These are phyloP conservation scores for Sebastiscus albofasciatus DNA, from an alignment of 2,797 vertebrate genomes.

Conservation along the genomic window DNA sequence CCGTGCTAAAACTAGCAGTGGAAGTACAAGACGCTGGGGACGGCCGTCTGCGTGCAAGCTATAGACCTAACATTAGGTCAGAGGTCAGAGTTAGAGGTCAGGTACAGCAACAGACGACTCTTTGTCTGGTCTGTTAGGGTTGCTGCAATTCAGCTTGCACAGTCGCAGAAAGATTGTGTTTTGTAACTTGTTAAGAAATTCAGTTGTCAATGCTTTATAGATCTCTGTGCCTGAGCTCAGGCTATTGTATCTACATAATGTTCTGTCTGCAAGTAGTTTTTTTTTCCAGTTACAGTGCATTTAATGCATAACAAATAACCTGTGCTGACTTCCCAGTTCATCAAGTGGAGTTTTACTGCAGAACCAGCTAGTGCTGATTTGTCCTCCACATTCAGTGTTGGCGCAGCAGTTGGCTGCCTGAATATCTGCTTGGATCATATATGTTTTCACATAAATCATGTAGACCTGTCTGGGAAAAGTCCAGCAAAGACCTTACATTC, in stretches of 20 bases:
- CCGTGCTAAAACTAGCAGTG: conserved; percentile 75
- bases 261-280: not conserved
- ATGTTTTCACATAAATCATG: not conserved
- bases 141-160: not conserved
- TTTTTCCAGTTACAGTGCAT: not conserved
- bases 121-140: conserved; percentile 37
- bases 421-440: conserved; percentile 2
- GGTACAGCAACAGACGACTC: conserved; percentile 34
- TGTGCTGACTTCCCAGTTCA: not conserved
- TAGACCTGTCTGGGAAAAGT: not conserved
- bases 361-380: not conserved
- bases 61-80: conserved; percentile 35
- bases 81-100: conserved; percentile 40
- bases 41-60: conserved; percentile 49
- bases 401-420: not conserved
- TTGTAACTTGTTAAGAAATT: not conserved
- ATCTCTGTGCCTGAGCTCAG: not conserved
- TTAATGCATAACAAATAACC: not conserved
- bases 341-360: not conserved
- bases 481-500: not conserved
- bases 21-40: conserved; percentile 61
- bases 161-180: not conserved
- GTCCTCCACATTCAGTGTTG: not conserved
- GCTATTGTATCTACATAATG: not conserved
- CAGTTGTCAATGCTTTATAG: not conserved